These are phyloP conservation scores for Gandaritis pyraliata DNA, from an alignment of 2,888 invertebrate species.

Conservation along the genomic window DNA sequence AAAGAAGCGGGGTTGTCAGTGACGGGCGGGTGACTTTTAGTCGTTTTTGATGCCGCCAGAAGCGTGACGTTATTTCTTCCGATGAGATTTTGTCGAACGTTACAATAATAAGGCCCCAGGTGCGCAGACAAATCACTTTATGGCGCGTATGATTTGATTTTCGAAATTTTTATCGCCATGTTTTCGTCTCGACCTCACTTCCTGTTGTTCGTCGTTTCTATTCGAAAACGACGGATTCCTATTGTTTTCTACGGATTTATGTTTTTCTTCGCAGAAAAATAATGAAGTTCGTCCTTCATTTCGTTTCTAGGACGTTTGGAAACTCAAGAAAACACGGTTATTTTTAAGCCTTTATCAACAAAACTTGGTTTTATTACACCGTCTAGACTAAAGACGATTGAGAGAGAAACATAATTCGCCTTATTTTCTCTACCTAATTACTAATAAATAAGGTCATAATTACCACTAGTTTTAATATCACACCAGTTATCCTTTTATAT, in stretches of 20 bases:
- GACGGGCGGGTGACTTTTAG: no score
- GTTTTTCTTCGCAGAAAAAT: slow-evolving; percentile 17
- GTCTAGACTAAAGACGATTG: slow-evolving; percentile 4
- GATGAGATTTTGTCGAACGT: background rate
- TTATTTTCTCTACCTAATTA: no score
- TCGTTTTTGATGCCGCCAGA: no score
- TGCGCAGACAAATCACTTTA: slow-evolving; percentile 63
- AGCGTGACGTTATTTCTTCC: background rate
- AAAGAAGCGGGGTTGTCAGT: no score
- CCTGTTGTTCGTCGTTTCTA: slow-evolving; percentile 38
- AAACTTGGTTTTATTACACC: slow-evolving; percentile 7
- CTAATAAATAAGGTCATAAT: no score
- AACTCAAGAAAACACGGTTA: background rate
- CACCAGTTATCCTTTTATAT: no score
- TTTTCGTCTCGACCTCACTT: slow-evolving; percentile 50
- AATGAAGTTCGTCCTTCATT: slow-evolving; percentile 1
- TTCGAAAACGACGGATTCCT: slow-evolving; percentile 19
- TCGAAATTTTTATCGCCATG: slow-evolving; percentile 60
- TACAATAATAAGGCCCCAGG: slow-evolving; percentile 21
- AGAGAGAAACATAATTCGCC: background rate
- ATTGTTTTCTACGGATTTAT: slow-evolving; percentile 38
- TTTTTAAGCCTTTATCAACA: background rate
- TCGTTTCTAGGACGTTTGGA: background rate
- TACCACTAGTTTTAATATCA: no score
- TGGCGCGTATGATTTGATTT: slow-evolving; percentile 69